Evolutionary conservation across 1,140 invertebrate species (phyloP), one percentile per base, ranked within the genome.

Genomic region (Melitaea cinxia): DNA sequence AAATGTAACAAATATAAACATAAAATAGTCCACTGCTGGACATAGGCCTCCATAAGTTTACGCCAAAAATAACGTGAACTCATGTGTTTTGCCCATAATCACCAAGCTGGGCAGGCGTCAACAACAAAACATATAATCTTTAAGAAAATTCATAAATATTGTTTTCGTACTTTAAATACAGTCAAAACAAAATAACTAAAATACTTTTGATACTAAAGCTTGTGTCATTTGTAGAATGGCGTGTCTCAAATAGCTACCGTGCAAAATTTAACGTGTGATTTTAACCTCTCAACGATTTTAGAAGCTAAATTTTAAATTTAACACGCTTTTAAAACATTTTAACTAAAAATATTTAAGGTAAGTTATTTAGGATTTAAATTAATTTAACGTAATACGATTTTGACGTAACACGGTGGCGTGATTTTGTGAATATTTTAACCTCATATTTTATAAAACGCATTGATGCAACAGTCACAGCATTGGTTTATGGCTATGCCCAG

Each of bases 181-280:
- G 30, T 33, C 30, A 33, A 6, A 33, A 33, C 30, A 33, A 33
- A 33, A 10, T 33, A 33, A 10, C 30, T 33, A 33, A 10, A 42
- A 9, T 15, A 6, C 37, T n/a, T 14, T 14, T 37, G 1, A 4
- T 15, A 37, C 12, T 2, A 7, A 15, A 42, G 37, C 15, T 15
- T 42, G 15, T 17, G 37, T 15, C 15, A 42, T 42, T 42, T 9
- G 14, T 17, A 42, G 37, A 42, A 42, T 42, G 37, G 1, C 37
- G 37, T 42, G 17, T 5, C 15, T 42, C 6, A 42, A 42, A 42
- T 42, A 42, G 14, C 14, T 42, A 5, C 14, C 37, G 37, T 42
- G 35, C 35, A 15, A 42, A 42, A 7, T 42, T 42, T 15, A 42
- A 42, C 37, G 37, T 42, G 14, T 42, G 37, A 42, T 33, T 33